Conservation (phyloP, 2,888 invertebrate genomes). For the Steromphala cineraria region DNA sequence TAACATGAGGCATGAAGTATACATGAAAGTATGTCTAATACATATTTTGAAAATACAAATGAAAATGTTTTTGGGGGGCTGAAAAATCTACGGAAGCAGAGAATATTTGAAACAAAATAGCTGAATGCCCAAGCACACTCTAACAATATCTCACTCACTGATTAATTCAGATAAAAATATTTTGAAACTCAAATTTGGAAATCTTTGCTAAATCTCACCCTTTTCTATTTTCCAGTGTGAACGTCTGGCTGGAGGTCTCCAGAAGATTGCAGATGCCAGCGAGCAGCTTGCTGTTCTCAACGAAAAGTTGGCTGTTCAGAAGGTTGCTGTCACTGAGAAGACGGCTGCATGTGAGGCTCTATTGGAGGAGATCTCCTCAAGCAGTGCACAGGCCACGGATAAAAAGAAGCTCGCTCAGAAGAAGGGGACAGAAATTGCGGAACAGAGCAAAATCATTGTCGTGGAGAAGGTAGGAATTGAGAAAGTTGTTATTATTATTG, state of each 20-base stretch:
- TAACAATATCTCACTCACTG: too few species aligned
- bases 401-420: constrained; percentile 88
- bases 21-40: too few species aligned
- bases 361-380: constrained; percentile 84
- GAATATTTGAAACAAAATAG: too few species aligned
- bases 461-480: constrained; percentile 82
- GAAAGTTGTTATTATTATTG: background rate
- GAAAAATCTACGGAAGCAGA: too few species aligned
- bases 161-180: too few species aligned
- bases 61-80: too few species aligned
- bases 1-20: too few species aligned
- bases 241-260: constrained; percentile 83
- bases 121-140: too few species aligned
- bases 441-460: constrained; percentile 86
- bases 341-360: constrained; percentile 88
- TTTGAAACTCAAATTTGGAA: too few species aligned
- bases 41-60: too few species aligned
- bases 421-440: constrained; percentile 88
- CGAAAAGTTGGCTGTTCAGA: constrained; percentile 87
- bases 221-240: constrained; percentile 79
- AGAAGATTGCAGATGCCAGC: constrained; percentile 92
- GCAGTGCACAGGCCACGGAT: constrained; percentile 80
- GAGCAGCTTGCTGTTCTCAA: constrained; percentile 87
- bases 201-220: too few species aligned
- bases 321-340: constrained; percentile 87